phyloP scores from a whole-genome alignment of 1,140 invertebrate genomes.

The Ylistrum balloti region DNA sequence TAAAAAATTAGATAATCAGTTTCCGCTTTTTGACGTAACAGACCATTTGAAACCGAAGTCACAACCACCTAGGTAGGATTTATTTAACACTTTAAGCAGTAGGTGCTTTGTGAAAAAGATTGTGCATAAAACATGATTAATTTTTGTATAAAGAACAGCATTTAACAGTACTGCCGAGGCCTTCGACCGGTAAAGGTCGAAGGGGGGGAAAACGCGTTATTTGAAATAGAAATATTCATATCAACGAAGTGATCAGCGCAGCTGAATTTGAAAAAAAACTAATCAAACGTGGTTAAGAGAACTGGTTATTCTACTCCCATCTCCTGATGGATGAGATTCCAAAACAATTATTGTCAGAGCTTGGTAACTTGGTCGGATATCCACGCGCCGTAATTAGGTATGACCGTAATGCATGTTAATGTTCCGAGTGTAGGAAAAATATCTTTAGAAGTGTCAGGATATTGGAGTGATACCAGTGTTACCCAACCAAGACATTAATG shows the following conservation, averaged over 20 bases:
- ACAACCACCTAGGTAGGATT: no score
- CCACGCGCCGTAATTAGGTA: not conserved
- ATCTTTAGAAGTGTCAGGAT: conserved; percentile 6
- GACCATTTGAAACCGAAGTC: no score
- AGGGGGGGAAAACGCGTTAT: not conserved
- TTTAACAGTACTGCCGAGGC: not conserved
- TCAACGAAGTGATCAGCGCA: not conserved
- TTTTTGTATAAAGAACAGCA: no score
- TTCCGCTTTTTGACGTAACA: no score
- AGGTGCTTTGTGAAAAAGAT: no score
- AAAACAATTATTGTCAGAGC: conserved; percentile 34
- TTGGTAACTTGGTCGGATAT: conserved; percentile 13
- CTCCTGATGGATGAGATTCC: conserved; percentile 7
- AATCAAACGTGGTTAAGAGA: not conserved
- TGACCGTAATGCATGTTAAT: conserved; percentile 32
- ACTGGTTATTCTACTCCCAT: not conserved
- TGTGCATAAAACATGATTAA: no score
- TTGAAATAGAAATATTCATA: conserved; percentile 1
- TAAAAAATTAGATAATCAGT: no score
- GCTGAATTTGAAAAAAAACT: not conserved
- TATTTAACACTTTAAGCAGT: no score
- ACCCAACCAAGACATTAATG: not conserved
- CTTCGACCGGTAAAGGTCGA: not conserved
- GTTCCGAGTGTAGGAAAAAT: not conserved
- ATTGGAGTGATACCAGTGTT: not conserved